Evolutionary conservation across 2,113 vertebrate genomes (phyloP).

Genomic region (Triplophysa dalaica): DNA sequence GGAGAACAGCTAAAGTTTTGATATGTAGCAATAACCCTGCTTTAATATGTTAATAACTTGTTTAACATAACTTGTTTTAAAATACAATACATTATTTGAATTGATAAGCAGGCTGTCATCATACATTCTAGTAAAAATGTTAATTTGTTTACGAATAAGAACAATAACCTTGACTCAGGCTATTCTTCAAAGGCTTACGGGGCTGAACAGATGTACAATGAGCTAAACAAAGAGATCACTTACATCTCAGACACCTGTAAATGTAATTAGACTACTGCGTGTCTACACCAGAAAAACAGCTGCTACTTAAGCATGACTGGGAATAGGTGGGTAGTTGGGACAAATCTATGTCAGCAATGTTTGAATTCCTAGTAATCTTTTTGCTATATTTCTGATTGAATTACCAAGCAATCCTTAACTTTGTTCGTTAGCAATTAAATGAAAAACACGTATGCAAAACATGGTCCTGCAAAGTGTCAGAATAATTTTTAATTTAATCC

Average conservation of each 20-base stretch:
- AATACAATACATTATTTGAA: neutral
- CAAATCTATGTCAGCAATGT: neutral
- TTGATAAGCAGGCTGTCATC: neutral
- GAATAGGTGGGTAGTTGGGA: neutral
- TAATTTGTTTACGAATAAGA: constrained; percentile 56
- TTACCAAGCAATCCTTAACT: too few species aligned
- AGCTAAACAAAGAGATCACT: constrained; percentile 31
- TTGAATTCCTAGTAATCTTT: neutral
- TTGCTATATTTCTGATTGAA: too few species aligned
- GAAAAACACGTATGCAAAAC: too few species aligned
- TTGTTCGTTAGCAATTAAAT: too few species aligned
- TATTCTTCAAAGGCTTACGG: constrained; percentile 67
- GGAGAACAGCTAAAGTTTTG: too few species aligned
- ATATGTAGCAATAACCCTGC: neutral
- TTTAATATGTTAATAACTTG: neutral
- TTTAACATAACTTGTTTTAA: neutral
- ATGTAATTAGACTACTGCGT: constrained; percentile 22
- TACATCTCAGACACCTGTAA: constrained; percentile 7
- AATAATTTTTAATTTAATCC: too few species aligned
- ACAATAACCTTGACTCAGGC: constrained; percentile 51
- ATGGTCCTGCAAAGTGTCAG: too few species aligned
- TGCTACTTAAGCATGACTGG: constrained; percentile 1
- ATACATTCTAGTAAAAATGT: constrained; percentile 43
- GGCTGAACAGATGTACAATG: constrained; percentile 60
- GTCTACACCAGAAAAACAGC: neutral